These are phyloP conservation scores for Bothrops jararaca DNA, from an alignment of 2,113 vertebrate species.

Conservation along the genomic window DNA sequence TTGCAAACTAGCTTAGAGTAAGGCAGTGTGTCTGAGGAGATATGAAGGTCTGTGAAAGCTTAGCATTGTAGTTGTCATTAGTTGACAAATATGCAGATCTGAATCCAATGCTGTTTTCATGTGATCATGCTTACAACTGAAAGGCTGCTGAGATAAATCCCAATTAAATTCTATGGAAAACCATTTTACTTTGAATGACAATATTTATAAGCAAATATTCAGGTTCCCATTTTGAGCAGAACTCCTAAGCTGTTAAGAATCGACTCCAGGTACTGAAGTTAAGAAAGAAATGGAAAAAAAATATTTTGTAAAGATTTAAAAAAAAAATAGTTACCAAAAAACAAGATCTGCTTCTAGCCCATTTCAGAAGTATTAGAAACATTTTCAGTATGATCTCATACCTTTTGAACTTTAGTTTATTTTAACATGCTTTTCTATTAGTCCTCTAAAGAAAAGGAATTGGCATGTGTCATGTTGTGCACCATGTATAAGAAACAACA, in stretches of 20 bases:
- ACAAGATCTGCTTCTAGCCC: background rate
- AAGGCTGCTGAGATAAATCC: background rate
- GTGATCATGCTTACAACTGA: background rate
- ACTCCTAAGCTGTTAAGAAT: background rate
- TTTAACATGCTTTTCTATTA: constrained; percentile 20
- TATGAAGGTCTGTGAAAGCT: background rate
- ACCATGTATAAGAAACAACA: background rate
- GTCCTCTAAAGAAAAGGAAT: constrained; percentile 14
- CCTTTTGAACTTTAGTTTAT: constrained; percentile 23
- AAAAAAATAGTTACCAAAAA: background rate
- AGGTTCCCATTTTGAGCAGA: background rate
- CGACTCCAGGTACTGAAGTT: background rate
- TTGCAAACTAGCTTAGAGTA: background rate
- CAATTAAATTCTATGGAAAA: background rate
- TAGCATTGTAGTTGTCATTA: background rate
- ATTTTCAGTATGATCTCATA: constrained; percentile 11
- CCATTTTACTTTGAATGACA: background rate
- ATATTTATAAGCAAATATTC: background rate
- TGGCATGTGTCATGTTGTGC: constrained; percentile 31
- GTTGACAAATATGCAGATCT: background rate
- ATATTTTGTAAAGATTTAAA: background rate
- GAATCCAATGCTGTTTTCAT: background rate
- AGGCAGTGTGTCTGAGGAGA: background rate
- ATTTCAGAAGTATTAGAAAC: background rate
- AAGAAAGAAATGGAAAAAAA: background rate